phyloP scores from a whole-genome alignment of 92 coral and sea anemone genomes.

The Muricea muricata region DNA sequence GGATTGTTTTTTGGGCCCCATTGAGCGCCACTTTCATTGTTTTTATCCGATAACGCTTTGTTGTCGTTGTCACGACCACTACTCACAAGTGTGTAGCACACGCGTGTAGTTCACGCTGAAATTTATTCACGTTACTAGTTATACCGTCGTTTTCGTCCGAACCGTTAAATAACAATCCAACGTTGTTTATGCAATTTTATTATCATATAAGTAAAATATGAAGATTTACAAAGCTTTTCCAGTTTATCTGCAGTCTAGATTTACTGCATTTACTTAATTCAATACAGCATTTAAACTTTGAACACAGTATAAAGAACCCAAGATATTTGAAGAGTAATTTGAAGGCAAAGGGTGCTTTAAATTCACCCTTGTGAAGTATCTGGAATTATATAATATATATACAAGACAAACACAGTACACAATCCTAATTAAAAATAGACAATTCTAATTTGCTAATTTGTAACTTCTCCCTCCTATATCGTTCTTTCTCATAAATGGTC shows the following conservation, averaged over 20 bases:
- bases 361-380: neutral
- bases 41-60: constrained; percentile 5
- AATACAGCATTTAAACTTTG: neutral
- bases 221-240: too few species aligned
- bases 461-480: neutral
- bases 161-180: neutral
- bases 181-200: neutral
- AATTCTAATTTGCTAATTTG: constrained; percentile 26
- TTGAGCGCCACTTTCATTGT: neutral
- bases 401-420: constrained; percentile 2
- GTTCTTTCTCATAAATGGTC: neutral
- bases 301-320: neutral
- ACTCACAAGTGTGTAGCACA: constrained; percentile 3
- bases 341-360: neutral
- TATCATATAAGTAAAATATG: neutral
- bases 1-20: neutral
- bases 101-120: constrained; percentile 4
- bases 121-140: neutral
- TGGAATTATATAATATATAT: constrained; percentile 16
- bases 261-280: too few species aligned
- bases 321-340: neutral
- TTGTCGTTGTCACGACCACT: constrained; percentile 47
- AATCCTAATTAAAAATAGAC: constrained; percentile 9
- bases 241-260: too few species aligned
- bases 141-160: neutral